Conservation (phyloP, 2,888 invertebrate species). For the Rhamnusium bicolor region DNA sequence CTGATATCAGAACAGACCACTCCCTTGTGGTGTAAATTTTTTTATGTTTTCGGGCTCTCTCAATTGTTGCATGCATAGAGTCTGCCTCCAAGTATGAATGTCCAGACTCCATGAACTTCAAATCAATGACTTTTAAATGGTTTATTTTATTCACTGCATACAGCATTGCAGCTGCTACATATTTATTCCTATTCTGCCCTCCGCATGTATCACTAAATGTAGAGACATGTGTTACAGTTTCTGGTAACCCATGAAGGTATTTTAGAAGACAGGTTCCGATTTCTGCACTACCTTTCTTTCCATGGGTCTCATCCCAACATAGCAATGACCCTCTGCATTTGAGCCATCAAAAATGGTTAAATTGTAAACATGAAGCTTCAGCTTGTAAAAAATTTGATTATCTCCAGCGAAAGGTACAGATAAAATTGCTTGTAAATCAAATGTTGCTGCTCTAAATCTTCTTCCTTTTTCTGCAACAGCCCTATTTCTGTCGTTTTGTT, state of each 20-base stretch:
- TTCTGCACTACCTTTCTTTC: conserved; percentile 47
- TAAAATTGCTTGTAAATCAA: too few species aligned
- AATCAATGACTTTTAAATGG: conserved; percentile 34
- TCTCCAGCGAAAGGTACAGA: conserved; percentile 9
- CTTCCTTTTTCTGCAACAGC: not conserved
- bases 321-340: conserved; percentile 35
- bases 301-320: conserved; percentile 48
- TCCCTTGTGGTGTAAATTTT: not conserved
- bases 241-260: conserved; percentile 32
- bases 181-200: conserved; percentile 38
- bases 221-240: conserved; percentile 41
- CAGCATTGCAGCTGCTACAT: conserved; percentile 11
- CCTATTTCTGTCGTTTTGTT: not conserved
- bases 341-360: conserved; percentile 49
- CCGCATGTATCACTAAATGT: conserved; percentile 38
- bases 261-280: conserved; percentile 48
- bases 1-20: not conserved
- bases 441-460: conserved; percentile 20
- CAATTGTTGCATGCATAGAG: conserved; percentile 26
- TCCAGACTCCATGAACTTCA: conserved; percentile 50
- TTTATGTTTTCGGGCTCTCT: conserved; percentile 10
- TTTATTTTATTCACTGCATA: conserved; percentile 11
- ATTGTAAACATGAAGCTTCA: conserved; percentile 44
- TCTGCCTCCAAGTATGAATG: conserved; percentile 39
- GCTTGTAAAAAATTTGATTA: conserved; percentile 37